Base-by-base conservation (phyloP, 2,113 vertebrate genomes). In the Prinia subflava region DNA sequence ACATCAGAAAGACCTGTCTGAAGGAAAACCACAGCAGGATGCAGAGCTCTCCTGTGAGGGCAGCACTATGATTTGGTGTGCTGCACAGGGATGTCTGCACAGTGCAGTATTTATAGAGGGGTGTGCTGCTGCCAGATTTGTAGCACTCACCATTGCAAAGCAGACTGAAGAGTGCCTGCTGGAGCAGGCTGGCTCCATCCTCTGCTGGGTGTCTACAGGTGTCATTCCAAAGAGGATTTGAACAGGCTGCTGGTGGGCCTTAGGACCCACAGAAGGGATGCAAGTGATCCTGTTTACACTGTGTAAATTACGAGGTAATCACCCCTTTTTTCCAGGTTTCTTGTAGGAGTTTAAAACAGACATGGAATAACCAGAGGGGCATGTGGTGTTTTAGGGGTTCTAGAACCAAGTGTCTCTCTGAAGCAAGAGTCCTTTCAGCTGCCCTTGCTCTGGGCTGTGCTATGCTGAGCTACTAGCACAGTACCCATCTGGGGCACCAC, bases 111-210 rank as follows among this genome's bases (percentile, higher is more conserved):
- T 80, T 20, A 1, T 11, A 11, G 15, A 18, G 10, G 23, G 25
- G 5, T 28, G 7, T 65, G 44, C 42, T 53, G 59, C 41, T 69
- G 77, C 75, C 2, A 6, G 65, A 15, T 55, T 21, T 31, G 37
- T 22, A 10, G 21, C 0, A 2, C 49, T 95, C 0, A 0, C 46
- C n/a, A 17, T 65, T 12, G 3, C 37, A 25, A 30, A 69, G 41
- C 28, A 78, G 57, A 24, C 49, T 52, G 33, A 52, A 23, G 37
- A 65, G n/a, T 12, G n/a, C 46, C 73, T 73, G 35, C 52, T 35
- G 14, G 47, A 62, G n/a, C 0, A 31, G 88, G 27, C 53, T 85
- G 62, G 9, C 31, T 63, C 25, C 15, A 17, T 49, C 24, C 68
- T 81, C 57, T 87, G 55, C 60, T 5, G 0, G 8, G 10, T 39